Conservation (phyloP, 2,888 invertebrate genomes). For the Xestia ashworthii region DNA sequence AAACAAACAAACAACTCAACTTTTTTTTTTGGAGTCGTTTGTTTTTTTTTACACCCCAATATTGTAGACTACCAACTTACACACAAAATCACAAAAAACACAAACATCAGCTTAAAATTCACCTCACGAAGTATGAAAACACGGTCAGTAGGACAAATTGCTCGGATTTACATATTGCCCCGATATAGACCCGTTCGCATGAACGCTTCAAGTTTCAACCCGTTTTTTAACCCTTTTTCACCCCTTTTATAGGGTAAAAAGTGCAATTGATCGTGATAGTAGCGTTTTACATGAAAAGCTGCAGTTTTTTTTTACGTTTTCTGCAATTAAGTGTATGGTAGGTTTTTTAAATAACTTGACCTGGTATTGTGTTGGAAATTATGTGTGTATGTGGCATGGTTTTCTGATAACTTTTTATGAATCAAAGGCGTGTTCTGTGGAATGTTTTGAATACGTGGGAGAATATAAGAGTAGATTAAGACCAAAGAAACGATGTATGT, state of each 20-base stretch:
- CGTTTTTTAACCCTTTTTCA: conserved; percentile 6
- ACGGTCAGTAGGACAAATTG: conserved; percentile 44
- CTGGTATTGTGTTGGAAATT: conserved; percentile 1
- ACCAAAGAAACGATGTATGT: no score
- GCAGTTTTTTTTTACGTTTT: neutral
- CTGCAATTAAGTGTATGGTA: conserved; percentile 7
- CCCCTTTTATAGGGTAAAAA: conserved; percentile 9
- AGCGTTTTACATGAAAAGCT: neutral
- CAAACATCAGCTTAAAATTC: conserved; percentile 13
- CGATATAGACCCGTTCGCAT: conserved; percentile 24
- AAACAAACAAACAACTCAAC: no score
- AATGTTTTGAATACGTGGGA: no score
- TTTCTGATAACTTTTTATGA: neutral
- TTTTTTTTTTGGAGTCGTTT: no score
- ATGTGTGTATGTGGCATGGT: neutral
- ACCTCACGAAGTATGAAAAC: conserved; percentile 32
- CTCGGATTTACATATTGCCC: conserved; percentile 46
- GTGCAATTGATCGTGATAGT: conserved; percentile 28
- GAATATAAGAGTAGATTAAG: no score
- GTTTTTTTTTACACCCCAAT: neutral
- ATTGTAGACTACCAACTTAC: neutral
- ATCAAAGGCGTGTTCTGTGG: no score
- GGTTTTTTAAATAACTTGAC: conserved; percentile 7
- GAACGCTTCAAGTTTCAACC: conserved; percentile 18
- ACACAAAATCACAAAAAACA: conserved; percentile 6